These are phyloP conservation scores for Cataglyphis hispanica DNA, from an alignment of 1,140 invertebrate genomes.

Conservation along the genomic window DNA sequence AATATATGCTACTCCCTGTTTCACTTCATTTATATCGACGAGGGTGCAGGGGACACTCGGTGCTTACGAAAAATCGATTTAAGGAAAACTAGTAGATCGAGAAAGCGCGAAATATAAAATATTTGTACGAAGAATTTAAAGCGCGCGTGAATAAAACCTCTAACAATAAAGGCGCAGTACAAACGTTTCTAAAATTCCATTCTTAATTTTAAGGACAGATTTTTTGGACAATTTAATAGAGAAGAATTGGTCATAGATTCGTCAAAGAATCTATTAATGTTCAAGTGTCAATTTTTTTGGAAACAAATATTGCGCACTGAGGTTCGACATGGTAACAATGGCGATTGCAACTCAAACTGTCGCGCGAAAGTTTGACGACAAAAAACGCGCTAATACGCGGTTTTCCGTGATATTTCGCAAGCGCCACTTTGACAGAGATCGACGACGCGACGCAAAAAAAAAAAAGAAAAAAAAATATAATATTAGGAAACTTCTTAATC, in stretches of 20 bases:
- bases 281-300: not conserved
- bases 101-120: slow-evolving; percentile 20
- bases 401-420: slow-evolving; percentile 16
- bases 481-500: slow-evolving; percentile 58
- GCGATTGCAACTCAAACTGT: slow-evolving; percentile 18
- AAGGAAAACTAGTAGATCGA: not conserved
- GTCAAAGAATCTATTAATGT: not conserved
- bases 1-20: slow-evolving; percentile 20
- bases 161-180: not conserved
- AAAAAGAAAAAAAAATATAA: slow-evolving; percentile 21
- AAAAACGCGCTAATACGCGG: not conserved
- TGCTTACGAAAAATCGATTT: not conserved
- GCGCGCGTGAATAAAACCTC: not conserved
- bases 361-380: slow-evolving; percentile 33
- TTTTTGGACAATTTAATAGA: not conserved
- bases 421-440: slow-evolving; percentile 37
- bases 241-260: not conserved
- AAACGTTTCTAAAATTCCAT: not conserved
- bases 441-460: slow-evolving; percentile 17
- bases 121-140: not conserved
- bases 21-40: slow-evolving; percentile 23
- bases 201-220: not conserved
- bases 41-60: not conserved
- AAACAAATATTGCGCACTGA: not conserved
- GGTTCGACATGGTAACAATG: not conserved